These are phyloP conservation scores for Caenorhabditis latens DNA, from an alignment of 1,140 invertebrate genomes.

Conservation along the genomic window DNA sequence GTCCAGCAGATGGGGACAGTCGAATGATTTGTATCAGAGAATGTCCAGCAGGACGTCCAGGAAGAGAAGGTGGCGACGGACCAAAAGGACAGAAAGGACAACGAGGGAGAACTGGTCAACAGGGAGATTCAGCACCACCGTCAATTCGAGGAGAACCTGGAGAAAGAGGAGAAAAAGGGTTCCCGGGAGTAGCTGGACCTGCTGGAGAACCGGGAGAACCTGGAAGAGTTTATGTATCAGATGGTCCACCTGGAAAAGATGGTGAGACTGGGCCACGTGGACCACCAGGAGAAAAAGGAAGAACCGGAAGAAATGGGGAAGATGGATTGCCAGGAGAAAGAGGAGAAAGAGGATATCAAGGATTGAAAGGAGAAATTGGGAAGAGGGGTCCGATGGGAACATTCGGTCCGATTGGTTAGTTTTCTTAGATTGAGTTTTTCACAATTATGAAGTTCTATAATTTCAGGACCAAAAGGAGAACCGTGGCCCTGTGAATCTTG, in stretches of 20 bases:
- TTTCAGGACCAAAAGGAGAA: conserved; percentile 46
- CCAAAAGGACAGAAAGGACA: conserved; percentile 53
- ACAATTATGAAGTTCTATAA: too few species aligned
- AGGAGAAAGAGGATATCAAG: conserved; percentile 55
- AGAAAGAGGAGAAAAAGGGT: conserved; percentile 48
- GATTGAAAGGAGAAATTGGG: conserved; percentile 49
- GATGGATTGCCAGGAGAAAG: conserved; percentile 51
- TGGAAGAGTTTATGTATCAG: conserved; percentile 47
- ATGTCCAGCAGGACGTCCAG: conserved; percentile 46
- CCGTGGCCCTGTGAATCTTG: conserved; percentile 58
- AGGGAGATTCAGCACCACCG: conserved; percentile 43
- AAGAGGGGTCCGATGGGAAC: conserved; percentile 33
- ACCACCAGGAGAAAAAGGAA: conserved; percentile 54
- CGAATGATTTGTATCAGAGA: conserved; percentile 44
- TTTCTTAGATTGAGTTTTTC: too few species aligned
- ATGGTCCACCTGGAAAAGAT: conserved; percentile 58
- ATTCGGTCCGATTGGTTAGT: not conserved
- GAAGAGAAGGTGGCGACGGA: conserved; percentile 24
- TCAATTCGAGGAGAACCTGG: conserved; percentile 56
- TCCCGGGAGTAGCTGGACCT: conserved; percentile 8
- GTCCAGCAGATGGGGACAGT: conserved; percentile 56
- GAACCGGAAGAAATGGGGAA: conserved; percentile 52
- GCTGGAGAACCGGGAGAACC: conserved; percentile 50
- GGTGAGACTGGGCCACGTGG: conserved; percentile 54
- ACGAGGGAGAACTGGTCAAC: conserved; percentile 30